phyloP scores from a whole-genome alignment of 2,113 vertebrate species.

The Malurus cyaneus region DNA sequence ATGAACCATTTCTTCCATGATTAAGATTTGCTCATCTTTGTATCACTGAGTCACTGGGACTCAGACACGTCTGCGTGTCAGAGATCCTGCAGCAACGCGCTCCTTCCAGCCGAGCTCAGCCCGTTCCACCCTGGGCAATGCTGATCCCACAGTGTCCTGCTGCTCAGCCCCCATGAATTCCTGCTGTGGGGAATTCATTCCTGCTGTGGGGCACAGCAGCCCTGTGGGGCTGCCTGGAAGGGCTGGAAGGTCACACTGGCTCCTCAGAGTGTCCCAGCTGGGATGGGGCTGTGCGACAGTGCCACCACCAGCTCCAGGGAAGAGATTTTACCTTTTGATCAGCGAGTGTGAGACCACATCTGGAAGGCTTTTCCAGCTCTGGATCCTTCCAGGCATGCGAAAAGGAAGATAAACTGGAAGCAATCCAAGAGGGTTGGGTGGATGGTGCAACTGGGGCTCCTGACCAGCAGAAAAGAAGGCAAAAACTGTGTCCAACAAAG shows the following conservation, averaged over 20 bases:
- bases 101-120: neutral
- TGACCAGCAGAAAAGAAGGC: too few species aligned
- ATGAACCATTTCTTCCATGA: neutral
- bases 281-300: neutral
- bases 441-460: neutral
- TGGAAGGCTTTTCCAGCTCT: too few species aligned
- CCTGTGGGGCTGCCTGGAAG: neutral
- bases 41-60: neutral
- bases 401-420: too few species aligned
- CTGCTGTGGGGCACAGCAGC: neutral
- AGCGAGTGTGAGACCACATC: neutral
- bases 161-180: neutral
- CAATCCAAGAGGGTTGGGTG: neutral
- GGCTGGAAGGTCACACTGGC: neutral
- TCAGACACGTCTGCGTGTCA: neutral
- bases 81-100: fast-evolving
- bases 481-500: neutral
- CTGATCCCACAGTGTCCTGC: fast-evolving
- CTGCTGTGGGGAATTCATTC: neutral
- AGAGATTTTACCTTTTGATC: neutral
- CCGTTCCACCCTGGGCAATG: neutral
- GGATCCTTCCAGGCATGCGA: too few species aligned
- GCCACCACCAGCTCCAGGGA: neutral
- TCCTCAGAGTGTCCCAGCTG: neutral
- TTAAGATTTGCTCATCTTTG: neutral